Evolutionary conservation across 2,113 vertebrate species (phyloP).

Genomic region (Xiphophorus hellerii): DNA sequence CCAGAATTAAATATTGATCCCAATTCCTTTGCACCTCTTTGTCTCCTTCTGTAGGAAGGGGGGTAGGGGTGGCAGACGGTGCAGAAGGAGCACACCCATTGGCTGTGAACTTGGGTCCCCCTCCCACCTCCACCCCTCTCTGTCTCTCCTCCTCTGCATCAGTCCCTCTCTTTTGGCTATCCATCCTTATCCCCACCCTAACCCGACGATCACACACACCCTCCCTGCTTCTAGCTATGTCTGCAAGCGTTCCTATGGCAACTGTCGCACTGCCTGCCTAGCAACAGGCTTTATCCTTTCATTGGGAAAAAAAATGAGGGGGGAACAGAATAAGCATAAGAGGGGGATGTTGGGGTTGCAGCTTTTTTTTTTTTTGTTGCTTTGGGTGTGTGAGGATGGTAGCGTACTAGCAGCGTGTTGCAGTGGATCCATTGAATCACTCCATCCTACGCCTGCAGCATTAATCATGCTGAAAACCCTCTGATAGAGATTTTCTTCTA

Average conservation of each 20-base stretch:
- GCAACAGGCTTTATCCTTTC: slow-evolving; percentile 80
- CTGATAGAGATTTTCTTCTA: neutral
- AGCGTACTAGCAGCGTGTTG: slow-evolving; percentile 39
- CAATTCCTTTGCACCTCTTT: slow-evolving; percentile 60
- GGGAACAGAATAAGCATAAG: slow-evolving; percentile 36
- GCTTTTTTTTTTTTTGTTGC: slow-evolving; percentile 7
- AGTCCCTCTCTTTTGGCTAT: slow-evolving; percentile 39
- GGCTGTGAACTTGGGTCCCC: slow-evolving; percentile 72
- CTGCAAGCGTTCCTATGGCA: slow-evolving; percentile 81
- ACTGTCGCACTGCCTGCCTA: slow-evolving; percentile 82
- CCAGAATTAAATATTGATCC: neutral
- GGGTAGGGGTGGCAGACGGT: slow-evolving; percentile 44
- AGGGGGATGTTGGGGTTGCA: slow-evolving; percentile 22
- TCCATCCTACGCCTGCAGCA: slow-evolving; percentile 31
- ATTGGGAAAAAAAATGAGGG: slow-evolving; percentile 35
- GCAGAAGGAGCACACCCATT: slow-evolving; percentile 45
- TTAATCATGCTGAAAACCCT: neutral
- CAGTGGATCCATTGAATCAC: slow-evolving; percentile 41
- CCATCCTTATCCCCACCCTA: slow-evolving; percentile 65
- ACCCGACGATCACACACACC: slow-evolving; percentile 13
- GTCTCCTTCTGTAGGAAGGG: slow-evolving; percentile 48
- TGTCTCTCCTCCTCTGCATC: slow-evolving; percentile 38
- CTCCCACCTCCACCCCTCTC: slow-evolving; percentile 4
- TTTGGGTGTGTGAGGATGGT: slow-evolving; percentile 29
- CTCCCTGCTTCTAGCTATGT: slow-evolving; percentile 73